Evolutionary conservation across 1,140 invertebrate genomes (phyloP), one percentile per base, ranked within the genome.

Genomic region (Stenopsyche tienmushanensis): DNA sequence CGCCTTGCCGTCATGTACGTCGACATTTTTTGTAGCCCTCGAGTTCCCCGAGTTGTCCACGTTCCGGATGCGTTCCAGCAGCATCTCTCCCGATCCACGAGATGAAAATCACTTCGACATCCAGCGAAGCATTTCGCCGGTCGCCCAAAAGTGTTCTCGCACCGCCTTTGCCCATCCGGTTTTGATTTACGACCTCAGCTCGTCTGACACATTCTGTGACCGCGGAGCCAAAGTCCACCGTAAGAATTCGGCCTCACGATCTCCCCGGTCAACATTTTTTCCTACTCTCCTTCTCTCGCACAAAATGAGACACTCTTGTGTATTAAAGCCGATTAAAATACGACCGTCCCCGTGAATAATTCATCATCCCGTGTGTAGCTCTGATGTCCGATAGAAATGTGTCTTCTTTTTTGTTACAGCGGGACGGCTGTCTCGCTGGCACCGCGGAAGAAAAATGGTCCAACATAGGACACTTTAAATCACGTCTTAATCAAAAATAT

Each of bases 161-260:
- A n/a, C 44, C 44, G 44, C 8, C 8, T 18, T 18, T 8, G 8
- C 10, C 17, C 44, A 9, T 5, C 17, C 29, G 5, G 29, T 8
- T 47, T 47, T 47, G 44, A 47, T 47, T 47, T 47, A 47, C 18
- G 44, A 20, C 5, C 44, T 15, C 5, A 13, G 5, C 29, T 13
- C 13, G 29, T 34, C 29, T 34, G 44, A 47, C 44, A 47, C 44
- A 47, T 47, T 47, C 44, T 47, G 44, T 47, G 44, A 47, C 44
- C 44, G 13, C 29, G 29, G 29, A 34, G 29, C 29, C 29, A 34
- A 13, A 47, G 44, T 47, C 44, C 44, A 47, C 44, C 10, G 10
- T 47, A 47, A 47, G 44, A 47, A 47, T 47, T 47, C 17, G 44
- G 44, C 44, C 44, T 47, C 44, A 47, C 44, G 44, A 47, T 47